Evolutionary conservation across 2,888 invertebrate genomes (phyloP).

Genomic region (Ischnus inquisitorius): DNA sequence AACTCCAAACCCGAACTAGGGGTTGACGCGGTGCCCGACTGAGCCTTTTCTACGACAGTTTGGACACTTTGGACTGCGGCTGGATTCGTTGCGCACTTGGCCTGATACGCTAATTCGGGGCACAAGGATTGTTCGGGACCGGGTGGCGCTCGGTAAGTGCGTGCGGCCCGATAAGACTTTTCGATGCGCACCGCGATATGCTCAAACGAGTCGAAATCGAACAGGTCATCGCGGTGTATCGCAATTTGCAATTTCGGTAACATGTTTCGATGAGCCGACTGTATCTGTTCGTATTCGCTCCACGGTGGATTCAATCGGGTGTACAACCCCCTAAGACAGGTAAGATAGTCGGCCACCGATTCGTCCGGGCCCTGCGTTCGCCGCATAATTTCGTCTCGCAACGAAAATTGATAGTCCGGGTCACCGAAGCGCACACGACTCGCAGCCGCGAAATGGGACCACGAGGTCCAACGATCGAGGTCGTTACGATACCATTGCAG

Average conservation of each 20-base stretch:
- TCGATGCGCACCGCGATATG: conserved; percentile 21
- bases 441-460: not conserved
- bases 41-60: too few species aligned
- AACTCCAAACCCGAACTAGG: too few species aligned
- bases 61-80: too few species aligned
- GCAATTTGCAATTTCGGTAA: conserved; percentile 2
- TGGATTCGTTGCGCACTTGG: too few species aligned
- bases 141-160: conserved; percentile 2
- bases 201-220: conserved; percentile 32
- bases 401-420: conserved; percentile 34
- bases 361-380: conserved; percentile 27
- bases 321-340: conserved; percentile 16
- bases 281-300: conserved; percentile 25
- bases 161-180: not conserved
- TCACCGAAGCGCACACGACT: conserved; percentile 26
- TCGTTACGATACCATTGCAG: conserved; percentile 45
- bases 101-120: conserved; percentile 8
- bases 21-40: too few species aligned
- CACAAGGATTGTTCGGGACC: not conserved
- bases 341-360: conserved; percentile 16
- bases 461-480: not conserved
- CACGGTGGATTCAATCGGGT: conserved; percentile 2
- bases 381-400: conserved; percentile 26
- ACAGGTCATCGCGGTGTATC: conserved; percentile 27
- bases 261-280: conserved; percentile 39